phyloP scores from a whole-genome alignment of 23 tunicate genomes.

The Ciona savignyi region DNA sequence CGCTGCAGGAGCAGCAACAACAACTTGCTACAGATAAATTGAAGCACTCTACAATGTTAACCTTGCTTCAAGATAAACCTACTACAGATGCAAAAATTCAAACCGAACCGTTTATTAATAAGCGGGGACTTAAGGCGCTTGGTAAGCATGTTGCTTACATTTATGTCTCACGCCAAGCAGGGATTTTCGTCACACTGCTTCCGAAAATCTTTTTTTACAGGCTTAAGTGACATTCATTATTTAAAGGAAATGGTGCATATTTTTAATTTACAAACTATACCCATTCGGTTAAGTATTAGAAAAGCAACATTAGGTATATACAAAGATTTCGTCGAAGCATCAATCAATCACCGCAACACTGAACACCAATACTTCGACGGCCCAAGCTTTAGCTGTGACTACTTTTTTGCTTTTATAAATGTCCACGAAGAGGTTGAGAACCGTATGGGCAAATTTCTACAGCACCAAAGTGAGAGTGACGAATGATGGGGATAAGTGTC shows the following conservation, averaged over 20 bases:
- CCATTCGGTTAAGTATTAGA: too few species aligned
- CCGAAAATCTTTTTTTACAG: neutral
- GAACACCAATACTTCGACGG: too few species aligned
- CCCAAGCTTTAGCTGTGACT: too few species aligned
- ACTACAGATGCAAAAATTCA: neutral
- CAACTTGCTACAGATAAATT: neutral
- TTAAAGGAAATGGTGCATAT: neutral
- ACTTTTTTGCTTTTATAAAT: too few species aligned
- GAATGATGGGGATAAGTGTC: too few species aligned
- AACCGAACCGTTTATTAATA: conserved; percentile 8
- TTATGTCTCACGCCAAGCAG: neutral
- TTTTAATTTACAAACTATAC: neutral
- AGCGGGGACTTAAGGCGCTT: neutral
- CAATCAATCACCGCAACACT: too few species aligned
- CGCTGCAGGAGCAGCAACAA: neutral
- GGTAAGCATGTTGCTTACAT: neutral
- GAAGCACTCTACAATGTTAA: neutral
- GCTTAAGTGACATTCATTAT: neutral
- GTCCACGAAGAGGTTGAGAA: too few species aligned
- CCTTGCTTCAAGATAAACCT: conserved; percentile 4
- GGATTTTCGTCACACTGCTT: too few species aligned
- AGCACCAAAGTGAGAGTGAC: too few species aligned
- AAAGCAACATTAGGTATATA: too few species aligned
- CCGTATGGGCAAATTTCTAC: too few species aligned
- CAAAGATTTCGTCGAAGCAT: too few species aligned